Conservation (phyloP, 2,113 vertebrate species). For the Aegithalos caudatus region DNA sequence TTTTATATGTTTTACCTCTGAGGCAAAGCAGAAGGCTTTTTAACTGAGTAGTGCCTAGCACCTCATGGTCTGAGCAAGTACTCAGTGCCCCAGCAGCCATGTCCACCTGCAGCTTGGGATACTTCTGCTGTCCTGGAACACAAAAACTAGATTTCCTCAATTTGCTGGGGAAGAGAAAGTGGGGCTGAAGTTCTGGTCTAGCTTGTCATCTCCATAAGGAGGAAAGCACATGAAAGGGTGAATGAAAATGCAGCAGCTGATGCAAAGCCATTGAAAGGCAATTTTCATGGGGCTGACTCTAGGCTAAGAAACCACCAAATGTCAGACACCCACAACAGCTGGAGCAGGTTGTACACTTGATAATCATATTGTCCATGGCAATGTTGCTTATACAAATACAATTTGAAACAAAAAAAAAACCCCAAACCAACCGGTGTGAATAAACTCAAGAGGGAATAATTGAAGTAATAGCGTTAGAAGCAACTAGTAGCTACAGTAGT, state of each 20-base stretch:
- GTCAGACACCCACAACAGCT: constrained; percentile 13
- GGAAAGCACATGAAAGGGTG: constrained; percentile 5
- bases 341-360: constrained; percentile 20
- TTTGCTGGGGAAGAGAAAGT: constrained; percentile 21
- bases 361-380: constrained; percentile 40
- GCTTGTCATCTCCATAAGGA: constrained; percentile 9
- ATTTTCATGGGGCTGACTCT: constrained; percentile 43
- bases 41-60: background rate
- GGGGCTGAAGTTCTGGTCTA: constrained; percentile 17
- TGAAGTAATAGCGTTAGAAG: background rate
- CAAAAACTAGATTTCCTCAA: constrained; percentile 8
- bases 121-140: constrained; percentile 8
- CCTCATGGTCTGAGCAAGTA: background rate
- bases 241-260: constrained; percentile 60
- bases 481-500: background rate
- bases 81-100: background rate
- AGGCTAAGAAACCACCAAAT: constrained; percentile 52
- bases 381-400: constrained; percentile 15
- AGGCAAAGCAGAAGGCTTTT: background rate
- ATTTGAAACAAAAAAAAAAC: background rate
- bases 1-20: background rate
- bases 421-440: background rate
- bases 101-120: background rate
- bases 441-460: constrained; percentile 7
- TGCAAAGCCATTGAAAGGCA: constrained; percentile 32